Evolutionary conservation across 2,797 vertebrate genomes (phyloP).

Genomic region (Carduelis carduelis): DNA sequence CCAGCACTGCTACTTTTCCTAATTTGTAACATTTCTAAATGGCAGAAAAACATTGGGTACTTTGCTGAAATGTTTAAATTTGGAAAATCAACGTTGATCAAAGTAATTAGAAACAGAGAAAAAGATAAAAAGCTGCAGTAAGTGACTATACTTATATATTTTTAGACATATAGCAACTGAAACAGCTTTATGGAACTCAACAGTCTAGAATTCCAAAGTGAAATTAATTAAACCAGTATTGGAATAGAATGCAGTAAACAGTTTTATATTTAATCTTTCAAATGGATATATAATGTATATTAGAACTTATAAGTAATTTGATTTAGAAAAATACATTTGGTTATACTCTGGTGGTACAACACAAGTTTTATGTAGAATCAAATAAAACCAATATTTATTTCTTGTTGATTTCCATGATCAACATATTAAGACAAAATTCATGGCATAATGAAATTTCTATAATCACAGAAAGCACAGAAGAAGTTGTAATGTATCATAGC

Average conservation of each 20-base stretch:
- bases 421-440: neutral
- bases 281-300: neutral
- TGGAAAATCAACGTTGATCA: neutral
- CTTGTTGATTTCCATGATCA: neutral
- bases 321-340: neutral
- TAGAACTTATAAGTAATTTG: neutral
- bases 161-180: constrained; percentile 8
- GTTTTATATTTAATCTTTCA: neutral
- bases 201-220: neutral
- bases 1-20: neutral
- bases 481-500: neutral
- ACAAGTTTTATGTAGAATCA: neutral
- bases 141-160: neutral
- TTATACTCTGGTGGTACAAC: neutral
- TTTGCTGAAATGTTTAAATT: neutral
- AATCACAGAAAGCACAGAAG: neutral
- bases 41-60: neutral
- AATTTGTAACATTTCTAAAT: neutral
- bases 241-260: neutral
- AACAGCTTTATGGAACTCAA: neutral
- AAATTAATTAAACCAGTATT: neutral
- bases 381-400: neutral
- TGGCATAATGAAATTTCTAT: neutral
- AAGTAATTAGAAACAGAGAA: neutral
- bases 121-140: neutral